Base-by-base conservation (phyloP, 2,113 vertebrate species). In the Narcine bancroftii region DNA sequence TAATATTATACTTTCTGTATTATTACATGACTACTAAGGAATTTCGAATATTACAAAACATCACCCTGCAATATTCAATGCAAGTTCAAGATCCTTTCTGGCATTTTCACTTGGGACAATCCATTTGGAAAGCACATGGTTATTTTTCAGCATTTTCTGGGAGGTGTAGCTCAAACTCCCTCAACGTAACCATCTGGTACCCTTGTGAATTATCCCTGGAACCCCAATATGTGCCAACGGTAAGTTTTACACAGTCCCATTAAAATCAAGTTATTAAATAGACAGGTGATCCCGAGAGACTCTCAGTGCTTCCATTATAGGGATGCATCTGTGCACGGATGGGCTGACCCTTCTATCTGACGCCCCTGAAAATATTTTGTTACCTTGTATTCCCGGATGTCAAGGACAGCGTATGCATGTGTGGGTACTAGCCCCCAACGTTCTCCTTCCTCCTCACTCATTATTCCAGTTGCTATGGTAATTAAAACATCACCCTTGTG, bases 391-490 rank as follows among this genome's bases (percentile, higher is more conserved):
- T 99, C 98, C 95, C 98, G 96, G 94, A 99, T 98, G 93, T 99
- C 99, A 92, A 99, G 94, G 92, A 99, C 99, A 53, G 99, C 99
- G 33, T 99, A 99, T 0, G 99, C 99, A 33, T 99, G 99, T 33
- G 99, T 99, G 69, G 99, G 98, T 94, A 99, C 99, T 93, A 99
- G 96, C 69, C 99, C 98, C 98, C 98, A 98, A 93, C 93, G 96
- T 93, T 99, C 98, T 89, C 98, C 99, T 95, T 99, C 99, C 29
- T 99, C 98, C 93, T 99, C 99, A 0, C 98, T 97, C 99, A 99
- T 99, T 94, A 98, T 95, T 0, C 99, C 99, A 0, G 99, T 99
- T 0, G 99, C 99, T 2, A 98, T 98, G 72, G 99, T 99, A 94
- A 99, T 96, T 83, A 99, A 98, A 92, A 99, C 98, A 45, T 99